Evolutionary conservation across 1,140 invertebrate genomes (phyloP), one percentile per base, ranked within the genome.

Genomic region (Dufourea novaeangliae): DNA sequence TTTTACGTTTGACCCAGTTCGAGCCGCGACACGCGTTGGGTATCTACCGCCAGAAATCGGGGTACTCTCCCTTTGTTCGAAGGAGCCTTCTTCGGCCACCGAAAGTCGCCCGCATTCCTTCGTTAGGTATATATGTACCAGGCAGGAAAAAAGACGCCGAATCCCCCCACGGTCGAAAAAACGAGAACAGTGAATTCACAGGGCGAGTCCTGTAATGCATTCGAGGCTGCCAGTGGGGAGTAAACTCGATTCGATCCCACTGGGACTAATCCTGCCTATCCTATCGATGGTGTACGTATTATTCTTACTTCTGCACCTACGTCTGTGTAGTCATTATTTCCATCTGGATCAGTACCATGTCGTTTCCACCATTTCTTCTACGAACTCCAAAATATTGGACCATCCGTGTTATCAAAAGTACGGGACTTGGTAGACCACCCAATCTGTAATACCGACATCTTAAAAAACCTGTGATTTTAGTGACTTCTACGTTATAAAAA

Each of bases 101-200:
- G 50, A 63, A 46, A 80, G 83, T 84, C 73, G 82, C 68, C 52
- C 69, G 83, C 82, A 84, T 84, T 84, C 83, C 70, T 80, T 77
- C 67, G 57, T 46, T 57, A 34, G 52, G 63, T 71, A 79, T 44
- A 71, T 67, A 62, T 44, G 70, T 59, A 62, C 71, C 25, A 46
- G 14, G 57, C n/a, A n/a, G 69, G 20, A 50, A 71, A 72, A 74
- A 81, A 64, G 61, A 54, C 39, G 50, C 29, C 57, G 62, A 34
- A 20, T 37, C 52, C 32, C 57, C 52, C 32, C 14, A n/a, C n/a
- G 61, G 29, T 22, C 32, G 50, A 64, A 76, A 59, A 68, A 52
- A 34, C 64, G 69, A 77, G 72, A n/a, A n/a, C n/a, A n/a, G 44
- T 70, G 68, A 80, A 72, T 84, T 84, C 76, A 76, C 56, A 71